phyloP scores from a whole-genome alignment of 2,113 vertebrate genomes.

The Empidonax alnorum region DNA sequence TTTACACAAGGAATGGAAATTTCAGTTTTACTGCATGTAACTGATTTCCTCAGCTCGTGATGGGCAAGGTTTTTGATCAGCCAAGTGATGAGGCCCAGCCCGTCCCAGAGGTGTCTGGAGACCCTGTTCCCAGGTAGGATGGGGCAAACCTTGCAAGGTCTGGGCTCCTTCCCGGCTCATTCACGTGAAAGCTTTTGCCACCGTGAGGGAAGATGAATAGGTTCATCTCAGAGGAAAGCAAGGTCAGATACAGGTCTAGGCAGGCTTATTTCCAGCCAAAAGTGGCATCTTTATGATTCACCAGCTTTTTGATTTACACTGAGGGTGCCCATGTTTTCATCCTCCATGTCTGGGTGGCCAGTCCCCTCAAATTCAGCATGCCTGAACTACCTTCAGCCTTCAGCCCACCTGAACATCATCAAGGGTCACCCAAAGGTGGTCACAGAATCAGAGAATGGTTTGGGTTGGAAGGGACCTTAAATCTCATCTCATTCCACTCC shows the following conservation, averaged over 20 bases:
- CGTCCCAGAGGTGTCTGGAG: rapidly evolving
- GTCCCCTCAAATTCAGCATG: not conserved
- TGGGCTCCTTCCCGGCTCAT: not conserved
- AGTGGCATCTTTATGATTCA: not conserved
- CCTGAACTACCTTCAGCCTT: not conserved
- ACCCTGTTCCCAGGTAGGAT: not conserved
- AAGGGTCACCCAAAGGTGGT: not conserved
- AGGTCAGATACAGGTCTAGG: not conserved
- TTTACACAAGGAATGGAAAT: conserved; percentile 68
- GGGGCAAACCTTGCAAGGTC: not conserved
- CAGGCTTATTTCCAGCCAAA: not conserved
- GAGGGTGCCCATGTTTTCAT: not conserved
- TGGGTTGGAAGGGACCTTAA: not conserved
- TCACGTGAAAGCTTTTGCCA: not conserved
- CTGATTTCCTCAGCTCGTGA: not conserved
- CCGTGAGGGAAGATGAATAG: not conserved
- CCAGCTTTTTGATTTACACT: not conserved
- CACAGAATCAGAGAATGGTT: not conserved
- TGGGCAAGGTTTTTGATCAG: not conserved
- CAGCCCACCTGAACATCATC: not conserved
- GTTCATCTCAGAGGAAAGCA: not conserved
- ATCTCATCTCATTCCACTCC: rapidly evolving
- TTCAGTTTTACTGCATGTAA: conserved; percentile 9
- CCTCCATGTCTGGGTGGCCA: not conserved
- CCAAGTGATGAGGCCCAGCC: not conserved